phyloP scores from a whole-genome alignment of 2,888 invertebrate genomes.

The Hartigia nigra region DNA sequence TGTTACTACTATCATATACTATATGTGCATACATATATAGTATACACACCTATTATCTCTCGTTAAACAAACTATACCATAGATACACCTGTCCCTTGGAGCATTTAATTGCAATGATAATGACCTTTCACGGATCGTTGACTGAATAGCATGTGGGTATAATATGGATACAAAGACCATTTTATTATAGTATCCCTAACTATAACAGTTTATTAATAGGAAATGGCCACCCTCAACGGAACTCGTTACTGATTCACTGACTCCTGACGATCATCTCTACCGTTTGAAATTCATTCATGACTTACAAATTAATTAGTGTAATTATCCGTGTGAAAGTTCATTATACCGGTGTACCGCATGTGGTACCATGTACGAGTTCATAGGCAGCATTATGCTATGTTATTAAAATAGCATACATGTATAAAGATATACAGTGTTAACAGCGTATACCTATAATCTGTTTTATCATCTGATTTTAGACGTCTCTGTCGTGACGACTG shows the following conservation, averaged over 20 bases:
- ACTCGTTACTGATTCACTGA: neutral
- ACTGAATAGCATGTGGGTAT: slow-evolving; percentile 39
- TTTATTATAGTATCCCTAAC: neutral
- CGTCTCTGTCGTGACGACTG: slow-evolving; percentile 35
- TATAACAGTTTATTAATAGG: neutral
- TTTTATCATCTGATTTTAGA: slow-evolving; percentile 26
- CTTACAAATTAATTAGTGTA: neutral
- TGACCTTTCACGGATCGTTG: slow-evolving; percentile 50
- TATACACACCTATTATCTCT: neutral
- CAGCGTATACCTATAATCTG: neutral
- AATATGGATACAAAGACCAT: neutral
- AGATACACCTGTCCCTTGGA: slow-evolving; percentile 1
- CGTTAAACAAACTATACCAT: neutral
- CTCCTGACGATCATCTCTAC: neutral
- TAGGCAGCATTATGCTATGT: neutral
- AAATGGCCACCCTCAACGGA: neutral
- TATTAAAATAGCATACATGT: neutral
- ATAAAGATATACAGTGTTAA: neutral
- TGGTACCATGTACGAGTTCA: neutral
- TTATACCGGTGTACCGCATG: neutral
- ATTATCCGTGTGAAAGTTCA: neutral
- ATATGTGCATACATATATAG: neutral
- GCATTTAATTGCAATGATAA: slow-evolving; percentile 37
- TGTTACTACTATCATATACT: neutral
- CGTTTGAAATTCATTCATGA: neutral